A percentile compares a stretch with the other conserved stretches of the same genome.
These are phyloP conservation scores for Oreocharis arfaki DNA, from an alignment of 2,113 vertebrate genomes.

Conservation along the genomic window DNA sequence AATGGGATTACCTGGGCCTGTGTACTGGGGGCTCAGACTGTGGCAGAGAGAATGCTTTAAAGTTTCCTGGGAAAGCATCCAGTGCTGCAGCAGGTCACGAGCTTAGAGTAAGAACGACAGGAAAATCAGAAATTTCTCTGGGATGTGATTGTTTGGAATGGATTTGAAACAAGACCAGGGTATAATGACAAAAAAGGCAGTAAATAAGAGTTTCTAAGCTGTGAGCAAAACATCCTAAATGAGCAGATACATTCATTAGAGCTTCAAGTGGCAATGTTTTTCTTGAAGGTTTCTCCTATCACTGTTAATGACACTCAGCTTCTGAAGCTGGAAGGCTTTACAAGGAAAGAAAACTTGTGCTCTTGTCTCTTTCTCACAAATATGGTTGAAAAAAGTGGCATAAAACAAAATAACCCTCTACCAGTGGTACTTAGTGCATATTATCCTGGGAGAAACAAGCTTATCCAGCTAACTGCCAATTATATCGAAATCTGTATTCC, in stretches of 20 bases:
- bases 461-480: not conserved
- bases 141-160: not conserved
- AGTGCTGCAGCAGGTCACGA: rapidly evolving
- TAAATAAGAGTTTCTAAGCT: not conserved
- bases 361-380: not conserved
- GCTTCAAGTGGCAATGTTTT: not conserved
- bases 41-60: not conserved
- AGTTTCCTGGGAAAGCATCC: not conserved
- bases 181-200: not conserved
- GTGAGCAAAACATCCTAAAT: not conserved
- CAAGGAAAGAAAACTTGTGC: not conserved
- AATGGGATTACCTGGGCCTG: not conserved
- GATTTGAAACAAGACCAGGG: not conserved
- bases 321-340: not conserved
- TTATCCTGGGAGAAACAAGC: not conserved
- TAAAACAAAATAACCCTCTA: not conserved
- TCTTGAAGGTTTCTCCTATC: not conserved
- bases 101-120: not conserved
- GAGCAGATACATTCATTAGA: not conserved
- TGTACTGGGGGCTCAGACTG: not conserved
- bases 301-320: not conserved
- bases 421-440: not conserved
- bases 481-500: not conserved
- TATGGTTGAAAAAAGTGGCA: not conserved
- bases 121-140: not conserved